phyloP scores from a whole-genome alignment of 2,888 invertebrate genomes.

The Machimus atricapillus region DNA sequence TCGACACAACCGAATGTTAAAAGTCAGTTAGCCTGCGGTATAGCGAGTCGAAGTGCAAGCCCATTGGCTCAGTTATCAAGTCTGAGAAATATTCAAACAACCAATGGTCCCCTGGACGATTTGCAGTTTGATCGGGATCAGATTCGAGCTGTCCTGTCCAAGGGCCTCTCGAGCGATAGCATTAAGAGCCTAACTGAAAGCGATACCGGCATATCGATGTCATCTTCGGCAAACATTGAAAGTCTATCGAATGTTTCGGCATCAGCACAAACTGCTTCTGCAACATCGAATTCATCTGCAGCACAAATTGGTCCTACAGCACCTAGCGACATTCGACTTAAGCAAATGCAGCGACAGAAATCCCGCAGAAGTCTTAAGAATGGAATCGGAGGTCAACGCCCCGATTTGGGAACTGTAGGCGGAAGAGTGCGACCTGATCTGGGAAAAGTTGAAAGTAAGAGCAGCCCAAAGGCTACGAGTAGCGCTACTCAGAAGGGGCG shows the following conservation, averaged over 20 bases:
- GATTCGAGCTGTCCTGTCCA: slow-evolving; percentile 57
- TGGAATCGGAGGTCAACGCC: slow-evolving; percentile 65
- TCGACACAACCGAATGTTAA: slow-evolving; percentile 68
- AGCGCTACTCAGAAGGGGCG: slow-evolving; percentile 47
- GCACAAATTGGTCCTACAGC: slow-evolving; percentile 42
- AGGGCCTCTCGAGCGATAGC: slow-evolving; percentile 52
- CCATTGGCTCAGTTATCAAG: slow-evolving; percentile 83
- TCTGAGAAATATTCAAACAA: slow-evolving; percentile 67
- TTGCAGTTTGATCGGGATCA: slow-evolving; percentile 63
- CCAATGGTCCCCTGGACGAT: slow-evolving; percentile 59
- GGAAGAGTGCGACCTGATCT: slow-evolving; percentile 59
- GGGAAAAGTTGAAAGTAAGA: slow-evolving; percentile 51
- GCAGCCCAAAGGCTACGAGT: slow-evolving; percentile 49
- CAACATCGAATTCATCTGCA: slow-evolving; percentile 52
- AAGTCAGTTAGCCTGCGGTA: slow-evolving; percentile 67
- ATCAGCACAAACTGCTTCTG: slow-evolving; percentile 43
- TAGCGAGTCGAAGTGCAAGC: slow-evolving; percentile 72
- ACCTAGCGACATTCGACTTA: slow-evolving; percentile 61
- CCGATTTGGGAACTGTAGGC: slow-evolving; percentile 68
- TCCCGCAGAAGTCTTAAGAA: slow-evolving; percentile 63
- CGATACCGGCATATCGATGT: slow-evolving; percentile 26
- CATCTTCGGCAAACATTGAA: background rate
- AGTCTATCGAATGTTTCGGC: slow-evolving; percentile 45
- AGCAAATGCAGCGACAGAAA: slow-evolving; percentile 66
- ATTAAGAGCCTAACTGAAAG: slow-evolving; percentile 46